phyloP scores from a whole-genome alignment of 2,113 vertebrate species.

The Maccullochella peelii region DNA sequence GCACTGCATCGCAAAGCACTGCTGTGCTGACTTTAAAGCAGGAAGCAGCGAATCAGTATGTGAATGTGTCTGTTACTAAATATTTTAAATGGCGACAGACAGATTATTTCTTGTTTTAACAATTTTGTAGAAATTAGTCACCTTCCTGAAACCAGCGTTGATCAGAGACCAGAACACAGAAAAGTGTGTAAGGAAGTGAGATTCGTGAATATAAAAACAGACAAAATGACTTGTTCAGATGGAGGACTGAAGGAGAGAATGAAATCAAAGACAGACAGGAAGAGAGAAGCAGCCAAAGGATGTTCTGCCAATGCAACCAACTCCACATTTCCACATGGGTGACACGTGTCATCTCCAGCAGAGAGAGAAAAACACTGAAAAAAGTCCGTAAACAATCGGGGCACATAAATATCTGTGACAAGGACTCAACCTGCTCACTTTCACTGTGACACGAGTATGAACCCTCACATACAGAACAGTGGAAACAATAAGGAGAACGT shows the following conservation, averaged over 20 bases:
- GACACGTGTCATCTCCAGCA: slow-evolving; percentile 22
- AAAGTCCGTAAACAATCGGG: neutral
- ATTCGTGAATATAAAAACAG: neutral
- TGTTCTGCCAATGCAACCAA: slow-evolving; percentile 72
- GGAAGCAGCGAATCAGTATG: neutral
- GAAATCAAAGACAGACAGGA: slow-evolving; percentile 26
- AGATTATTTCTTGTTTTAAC: neutral
- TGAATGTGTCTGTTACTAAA: neutral
- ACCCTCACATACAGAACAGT: neutral
- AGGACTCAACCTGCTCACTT: neutral
- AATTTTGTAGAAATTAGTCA: neutral
- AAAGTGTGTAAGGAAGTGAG: neutral
- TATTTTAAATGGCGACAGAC: neutral
- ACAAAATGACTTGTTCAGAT: slow-evolving; percentile 9
- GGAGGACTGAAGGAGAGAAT: neutral
- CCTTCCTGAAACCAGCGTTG: neutral
- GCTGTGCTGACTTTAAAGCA: slow-evolving; percentile 16
- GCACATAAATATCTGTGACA: neutral
- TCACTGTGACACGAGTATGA: neutral
- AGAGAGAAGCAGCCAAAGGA: slow-evolving; percentile 49
- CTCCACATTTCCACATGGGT: slow-evolving; percentile 47
- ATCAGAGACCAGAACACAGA: neutral
- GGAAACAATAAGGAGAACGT: neutral
- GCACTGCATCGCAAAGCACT: neutral
- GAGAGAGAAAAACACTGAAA: neutral